These are phyloP conservation scores for Atrina japonica DNA, from an alignment of 2,888 invertebrate species.

Conservation along the genomic window DNA sequence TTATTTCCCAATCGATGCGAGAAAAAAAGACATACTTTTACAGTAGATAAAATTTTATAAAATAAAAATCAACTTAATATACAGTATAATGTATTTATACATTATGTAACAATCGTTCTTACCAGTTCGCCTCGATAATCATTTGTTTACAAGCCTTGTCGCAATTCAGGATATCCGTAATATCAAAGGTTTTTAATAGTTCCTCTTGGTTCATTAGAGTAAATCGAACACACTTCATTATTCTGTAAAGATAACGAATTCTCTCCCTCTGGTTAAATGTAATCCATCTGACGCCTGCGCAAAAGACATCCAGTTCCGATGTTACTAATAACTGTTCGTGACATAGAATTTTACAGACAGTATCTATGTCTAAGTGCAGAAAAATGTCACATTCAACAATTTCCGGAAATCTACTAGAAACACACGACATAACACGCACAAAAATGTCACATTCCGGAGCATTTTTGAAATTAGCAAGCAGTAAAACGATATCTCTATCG, in stretches of 20 bases:
- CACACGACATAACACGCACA: background rate
- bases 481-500: background rate
- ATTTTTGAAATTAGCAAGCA: constrained; percentile 3
- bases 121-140: constrained; percentile 23
- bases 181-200: background rate
- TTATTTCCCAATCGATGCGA: no score
- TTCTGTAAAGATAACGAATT: background rate
- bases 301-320: constrained; percentile 15
- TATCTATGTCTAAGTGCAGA: constrained; percentile 16
- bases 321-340: background rate
- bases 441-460: background rate
- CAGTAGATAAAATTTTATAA: no score
- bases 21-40: no score
- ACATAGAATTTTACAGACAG: constrained; percentile 6
- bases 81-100: no score
- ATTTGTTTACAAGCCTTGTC: background rate
- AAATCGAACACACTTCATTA: constrained; percentile 21
- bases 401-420: background rate
- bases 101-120: background rate
- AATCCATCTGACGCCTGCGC: constrained; percentile 15
- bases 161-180: background rate
- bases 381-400: constrained; percentile 6
- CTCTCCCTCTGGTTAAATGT: background rate
- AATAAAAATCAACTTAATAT: no score
- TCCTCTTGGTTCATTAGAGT: constrained; percentile 15